Base-by-base conservation (phyloP, 1,140 invertebrate genomes). In the Planococcus citri region DNA sequence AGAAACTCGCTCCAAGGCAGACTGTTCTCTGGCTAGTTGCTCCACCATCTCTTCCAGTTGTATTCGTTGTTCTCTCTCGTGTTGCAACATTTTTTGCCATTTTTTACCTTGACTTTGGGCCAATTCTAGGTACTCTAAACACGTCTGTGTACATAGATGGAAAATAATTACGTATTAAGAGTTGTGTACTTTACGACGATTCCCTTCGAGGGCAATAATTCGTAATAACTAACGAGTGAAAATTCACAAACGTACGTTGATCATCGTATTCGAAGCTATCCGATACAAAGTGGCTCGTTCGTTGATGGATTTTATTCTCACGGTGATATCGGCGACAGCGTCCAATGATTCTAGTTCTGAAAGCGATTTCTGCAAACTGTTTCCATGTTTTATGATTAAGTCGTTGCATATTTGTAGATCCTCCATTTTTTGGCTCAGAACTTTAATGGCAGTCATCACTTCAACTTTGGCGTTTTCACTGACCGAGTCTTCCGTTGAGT, bases 31-130 rank as follows among this genome's bases (percentile, higher is more conserved):
- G 1, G 97, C 97, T 61, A 99, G 82, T 74, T 96, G 93, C 78
- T 99, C 96, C 1, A 99, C 91, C 80, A 99, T 93, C 76, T 97
- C 94, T 79, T 99, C 95, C 58, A 99, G 81, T n/a, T 91, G 83
- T 74, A 89, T 82, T 74, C 95, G 87, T 79, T 98, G 93, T 72
- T 98, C 95, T 1, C 95, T 87, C 76, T 98, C 96, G 77, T 97
- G 90, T 72, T 96, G 89, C 68, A 98, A 79, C 77, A 94, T 85
- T 73, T 90, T 89, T 73, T 90, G 89, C 91, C 95, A 94, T 73
- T 95, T 91, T 57, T 88, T 85, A 68, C 91, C 90, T 71, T 95
- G 92, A 9, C 84, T 86, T 73, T 93, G 87, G 8, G 93, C 92
- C 68, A 94, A 82, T 72, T 88, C 86, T 71, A 95, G 82, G 80